These are phyloP conservation scores for Hydropotes inermis DNA, from an alignment of 2,113 vertebrate species.

Conservation along the genomic window DNA sequence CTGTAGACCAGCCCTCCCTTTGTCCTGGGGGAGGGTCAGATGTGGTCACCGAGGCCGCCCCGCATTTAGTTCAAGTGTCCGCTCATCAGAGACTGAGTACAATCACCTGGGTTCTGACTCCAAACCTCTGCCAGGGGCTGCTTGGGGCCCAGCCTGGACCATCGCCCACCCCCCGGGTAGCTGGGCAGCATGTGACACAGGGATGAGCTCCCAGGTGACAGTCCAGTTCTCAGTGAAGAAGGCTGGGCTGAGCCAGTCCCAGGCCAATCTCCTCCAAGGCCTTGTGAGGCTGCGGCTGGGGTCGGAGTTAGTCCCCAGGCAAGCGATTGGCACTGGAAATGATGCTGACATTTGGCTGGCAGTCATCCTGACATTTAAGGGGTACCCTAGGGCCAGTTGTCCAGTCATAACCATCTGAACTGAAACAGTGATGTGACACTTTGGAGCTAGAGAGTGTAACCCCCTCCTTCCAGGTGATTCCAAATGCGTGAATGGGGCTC, in stretches of 20 bases:
- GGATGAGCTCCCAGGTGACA: neutral
- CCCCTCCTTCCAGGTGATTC: neutral
- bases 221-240: neutral
- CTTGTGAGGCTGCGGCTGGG: neutral
- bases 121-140: too few species aligned
- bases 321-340: neutral
- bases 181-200: accelerated
- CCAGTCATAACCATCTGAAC: neutral
- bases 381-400: neutral
- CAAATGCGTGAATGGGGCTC: neutral
- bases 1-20: neutral
- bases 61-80: accelerated
- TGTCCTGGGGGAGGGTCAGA: neutral
- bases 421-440: neutral
- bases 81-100: neutral
- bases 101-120: neutral
- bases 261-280: too few species aligned
- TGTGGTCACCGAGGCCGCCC: accelerated
- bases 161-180: neutral
- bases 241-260: neutral
- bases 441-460: neutral
- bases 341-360: neutral
- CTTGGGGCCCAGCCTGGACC: neutral
- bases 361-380: neutral
- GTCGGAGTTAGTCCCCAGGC: neutral